Conservation (phyloP, 2,888 invertebrate species). For the Athrips mouffetella region DNA sequence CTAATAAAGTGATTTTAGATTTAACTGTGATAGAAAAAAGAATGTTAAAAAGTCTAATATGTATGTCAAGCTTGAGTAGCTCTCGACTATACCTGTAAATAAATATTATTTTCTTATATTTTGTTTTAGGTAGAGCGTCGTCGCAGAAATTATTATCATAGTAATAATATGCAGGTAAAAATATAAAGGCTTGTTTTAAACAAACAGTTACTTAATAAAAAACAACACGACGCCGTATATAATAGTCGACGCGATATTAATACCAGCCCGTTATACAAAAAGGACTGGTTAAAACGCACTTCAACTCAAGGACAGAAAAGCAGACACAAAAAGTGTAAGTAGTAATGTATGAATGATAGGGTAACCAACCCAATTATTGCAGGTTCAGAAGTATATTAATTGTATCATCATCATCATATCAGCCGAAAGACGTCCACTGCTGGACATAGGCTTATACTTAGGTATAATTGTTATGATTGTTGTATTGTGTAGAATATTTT, state of each 20-base stretch:
- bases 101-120: too few relatives aligned
- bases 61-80: too few relatives aligned
- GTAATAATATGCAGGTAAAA: conserved; percentile 10
- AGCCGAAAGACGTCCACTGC: too few relatives aligned
- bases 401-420: too few relatives aligned
- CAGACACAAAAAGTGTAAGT: conserved; percentile 26
- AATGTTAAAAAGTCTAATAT: too few relatives aligned
- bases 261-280: conserved; percentile 30
- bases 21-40: too few relatives aligned
- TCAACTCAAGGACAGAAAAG: conserved; percentile 29
- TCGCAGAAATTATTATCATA: conserved; percentile 16
- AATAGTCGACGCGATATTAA: conserved; percentile 33
- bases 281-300: conserved; percentile 27
- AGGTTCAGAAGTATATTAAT: neutral
- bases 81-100: too few relatives aligned
- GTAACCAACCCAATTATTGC: neutral
- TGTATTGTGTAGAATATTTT: neutral
- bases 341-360: conserved; percentile 21
- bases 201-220: conserved; percentile 15
- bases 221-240: conserved; percentile 24
- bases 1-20: too few relatives aligned
- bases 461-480: neutral
- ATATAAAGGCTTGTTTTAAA: conserved; percentile 15
- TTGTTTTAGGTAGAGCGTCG: neutral
- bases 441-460: too few relatives aligned